A percentile compares a stretch with the other conserved stretches of the same genome.
These are phyloP conservation scores for Wiebesia pumilae DNA, from an alignment of 1,140 invertebrate species.

Conservation along the genomic window DNA sequence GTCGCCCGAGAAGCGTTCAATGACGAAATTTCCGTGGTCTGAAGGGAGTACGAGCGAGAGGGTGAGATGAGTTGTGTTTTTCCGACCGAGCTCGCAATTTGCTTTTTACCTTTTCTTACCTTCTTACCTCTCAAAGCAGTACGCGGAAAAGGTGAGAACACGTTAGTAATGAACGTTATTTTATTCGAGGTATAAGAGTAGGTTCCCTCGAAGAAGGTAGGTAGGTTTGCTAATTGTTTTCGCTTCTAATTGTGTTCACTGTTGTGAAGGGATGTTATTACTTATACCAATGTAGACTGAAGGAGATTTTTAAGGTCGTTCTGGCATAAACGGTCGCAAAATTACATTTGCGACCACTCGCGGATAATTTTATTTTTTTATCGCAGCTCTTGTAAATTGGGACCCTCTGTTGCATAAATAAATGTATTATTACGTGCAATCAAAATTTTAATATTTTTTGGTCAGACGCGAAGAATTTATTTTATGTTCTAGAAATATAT, in stretches of 20 bases:
- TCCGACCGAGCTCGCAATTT: background rate
- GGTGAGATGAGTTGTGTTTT: background rate
- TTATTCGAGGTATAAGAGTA: conserved; percentile 5
- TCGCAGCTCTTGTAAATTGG: no score
- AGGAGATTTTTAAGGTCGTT: background rate
- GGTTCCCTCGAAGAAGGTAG: background rate
- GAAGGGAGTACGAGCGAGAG: background rate
- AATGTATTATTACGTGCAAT: background rate
- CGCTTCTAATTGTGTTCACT: background rate
- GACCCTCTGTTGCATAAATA: background rate
- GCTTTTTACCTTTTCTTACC: background rate
- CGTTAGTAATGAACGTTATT: background rate
- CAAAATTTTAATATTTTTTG: background rate
- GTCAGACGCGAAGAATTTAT: background rate
- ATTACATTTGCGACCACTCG: no score
- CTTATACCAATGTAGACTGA: background rate
- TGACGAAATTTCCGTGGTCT: conserved; percentile 9
- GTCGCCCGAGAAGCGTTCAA: conserved; percentile 23
- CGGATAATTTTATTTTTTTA: background rate
- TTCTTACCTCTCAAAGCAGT: background rate
- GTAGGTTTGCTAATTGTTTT: conserved; percentile 34
- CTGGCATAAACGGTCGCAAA: background rate
- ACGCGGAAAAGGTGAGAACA: background rate
- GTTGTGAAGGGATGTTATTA: background rate
- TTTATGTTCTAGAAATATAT: background rate